Percentiles rank a stretch among this genome's conserved stretches.
These are phyloP conservation scores for Rhaphigaster nebulosa DNA, from an alignment of 2,888 invertebrate genomes.

Conservation along the genomic window DNA sequence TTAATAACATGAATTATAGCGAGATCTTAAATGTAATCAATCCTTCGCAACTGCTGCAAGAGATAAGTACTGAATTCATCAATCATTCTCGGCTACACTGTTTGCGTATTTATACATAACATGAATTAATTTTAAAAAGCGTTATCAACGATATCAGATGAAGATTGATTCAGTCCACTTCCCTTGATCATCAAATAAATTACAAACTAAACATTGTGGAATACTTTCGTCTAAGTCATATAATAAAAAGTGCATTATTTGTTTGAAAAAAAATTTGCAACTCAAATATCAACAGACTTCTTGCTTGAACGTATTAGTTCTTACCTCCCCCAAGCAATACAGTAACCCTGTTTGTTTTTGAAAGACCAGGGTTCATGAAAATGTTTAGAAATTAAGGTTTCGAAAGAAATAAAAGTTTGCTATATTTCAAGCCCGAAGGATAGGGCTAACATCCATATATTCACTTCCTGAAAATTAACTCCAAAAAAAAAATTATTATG, in stretches of 20 bases:
- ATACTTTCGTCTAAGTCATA: neutral
- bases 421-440: too few species aligned
- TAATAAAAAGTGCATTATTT: neutral
- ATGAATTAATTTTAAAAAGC: neutral
- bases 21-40: constrained; percentile 1
- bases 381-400: too few species aligned
- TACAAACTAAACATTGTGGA: neutral
- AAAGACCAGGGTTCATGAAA: too few species aligned
- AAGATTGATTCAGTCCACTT: neutral
- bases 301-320: too few species aligned
- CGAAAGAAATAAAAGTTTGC: too few species aligned
- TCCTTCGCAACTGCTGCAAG: neutral
- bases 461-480: too few species aligned
- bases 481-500: too few species aligned
- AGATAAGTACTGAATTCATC: neutral
- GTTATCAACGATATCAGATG: neutral
- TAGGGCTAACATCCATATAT: too few species aligned
- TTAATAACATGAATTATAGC: constrained; percentile 6
- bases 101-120: neutral
- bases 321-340: too few species aligned
- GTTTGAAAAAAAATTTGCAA: neutral
- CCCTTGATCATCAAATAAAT: neutral
- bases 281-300: too few species aligned
- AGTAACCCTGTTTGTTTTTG: too few species aligned
- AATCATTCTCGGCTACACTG: neutral